phyloP scores from a whole-genome alignment of 1,140 invertebrate species.

The Propsilocerus akamusi region DNA sequence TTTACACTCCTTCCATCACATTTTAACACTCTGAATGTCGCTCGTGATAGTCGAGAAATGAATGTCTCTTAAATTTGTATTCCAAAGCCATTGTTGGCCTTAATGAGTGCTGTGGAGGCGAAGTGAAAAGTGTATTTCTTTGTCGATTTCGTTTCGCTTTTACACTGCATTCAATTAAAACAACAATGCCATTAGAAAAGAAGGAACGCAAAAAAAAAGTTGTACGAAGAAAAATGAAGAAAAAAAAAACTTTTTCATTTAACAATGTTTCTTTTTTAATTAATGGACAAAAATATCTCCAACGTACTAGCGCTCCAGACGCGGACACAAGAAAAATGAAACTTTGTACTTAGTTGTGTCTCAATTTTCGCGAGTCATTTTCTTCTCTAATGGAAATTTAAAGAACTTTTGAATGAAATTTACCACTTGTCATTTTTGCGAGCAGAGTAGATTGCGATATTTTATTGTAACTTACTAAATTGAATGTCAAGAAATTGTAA shows the following conservation, averaged over 20 bases:
- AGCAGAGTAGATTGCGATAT: too few relatives aligned
- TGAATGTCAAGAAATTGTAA: too few relatives aligned
- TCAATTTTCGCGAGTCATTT: too few relatives aligned
- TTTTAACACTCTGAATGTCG: background rate
- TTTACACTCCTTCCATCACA: background rate
- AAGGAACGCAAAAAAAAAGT: background rate
- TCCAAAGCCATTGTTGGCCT: background rate
- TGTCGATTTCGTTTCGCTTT: too few relatives aligned
- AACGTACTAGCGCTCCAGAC: too few relatives aligned
- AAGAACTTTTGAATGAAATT: too few relatives aligned
- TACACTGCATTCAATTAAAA: background rate
- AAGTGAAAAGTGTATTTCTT: too few relatives aligned
- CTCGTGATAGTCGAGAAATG: background rate
- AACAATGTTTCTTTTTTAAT: conserved; percentile 4
- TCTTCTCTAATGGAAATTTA: too few relatives aligned
- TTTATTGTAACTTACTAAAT: too few relatives aligned
- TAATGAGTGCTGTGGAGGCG: background rate
- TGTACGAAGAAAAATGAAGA: background rate
- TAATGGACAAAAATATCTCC: conserved; percentile 2
- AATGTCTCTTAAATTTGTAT: background rate
- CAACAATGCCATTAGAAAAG: background rate
- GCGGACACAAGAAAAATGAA: too few relatives aligned
- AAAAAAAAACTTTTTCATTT: conserved; percentile 1
- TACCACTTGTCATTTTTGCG: too few relatives aligned
- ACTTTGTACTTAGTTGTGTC: too few relatives aligned